Base-by-base conservation (phyloP, 2,113 vertebrate genomes). In the Alosa alosa region DNA sequence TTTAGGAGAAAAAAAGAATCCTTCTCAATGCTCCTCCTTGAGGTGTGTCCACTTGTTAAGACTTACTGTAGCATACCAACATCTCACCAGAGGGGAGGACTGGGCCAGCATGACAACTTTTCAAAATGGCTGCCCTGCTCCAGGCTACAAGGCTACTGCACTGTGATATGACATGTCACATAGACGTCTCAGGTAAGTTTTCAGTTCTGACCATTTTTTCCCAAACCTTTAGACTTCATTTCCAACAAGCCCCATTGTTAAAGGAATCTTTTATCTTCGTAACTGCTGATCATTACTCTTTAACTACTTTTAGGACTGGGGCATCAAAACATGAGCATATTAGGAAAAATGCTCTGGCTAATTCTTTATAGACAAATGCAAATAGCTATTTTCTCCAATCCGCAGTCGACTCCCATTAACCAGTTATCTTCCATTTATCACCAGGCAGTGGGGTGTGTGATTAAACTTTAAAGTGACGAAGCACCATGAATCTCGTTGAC, bases 401-500 rank as follows among this genome's bases (percentile, higher is more conserved):
- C 31, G 13, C 72, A 78, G 31, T 78, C 39, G 72, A 78, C 72
- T 78, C 72, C 72, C 72, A 78, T 78, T 78, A 78, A 78, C 72
- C 72, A 78, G 72, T 78, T 78, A 78, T 41, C 39, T 41, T 36
- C 72, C 31, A 78, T 78, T 78, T 17, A 78, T 78, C 72, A 78
- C 72, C 72, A 36, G 15, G 72, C 72, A 78, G 72, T 78, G 72
- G 36, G 72, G 72, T 78, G 31, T 78, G 72, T 78, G 72, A 78
- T 78, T 78, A 78, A 78, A 78, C 72, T 78, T 78, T 78, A 78
- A 78, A 78, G 72, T 36, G 13, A 39, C 72, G 13, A 4, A 36
- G 72, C 31, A 13, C n/a, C 25, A 78, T 78, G 36, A 78, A 78
- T 78, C 72, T 78, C 72, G 10, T 78, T 78, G 72, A 78, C 72